Evolutionary conservation across 2,113 vertebrate genomes (phyloP).

Genomic region (Regulus satrapa): DNA sequence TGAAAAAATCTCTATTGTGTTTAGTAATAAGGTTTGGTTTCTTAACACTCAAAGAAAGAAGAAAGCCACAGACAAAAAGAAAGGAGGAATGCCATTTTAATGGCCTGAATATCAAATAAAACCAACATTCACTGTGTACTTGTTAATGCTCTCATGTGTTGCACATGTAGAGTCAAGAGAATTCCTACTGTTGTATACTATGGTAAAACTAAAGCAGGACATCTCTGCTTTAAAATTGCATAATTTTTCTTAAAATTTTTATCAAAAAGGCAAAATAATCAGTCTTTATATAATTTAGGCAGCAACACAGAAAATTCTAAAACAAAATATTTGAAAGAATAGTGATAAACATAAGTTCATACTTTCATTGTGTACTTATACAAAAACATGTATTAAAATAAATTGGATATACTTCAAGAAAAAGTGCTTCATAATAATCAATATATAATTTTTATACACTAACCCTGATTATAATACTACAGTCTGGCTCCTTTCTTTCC

Average conservation of each 20-base stretch:
- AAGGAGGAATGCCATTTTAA: not conserved
- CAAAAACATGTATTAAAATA: not conserved
- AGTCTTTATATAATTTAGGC: not conserved
- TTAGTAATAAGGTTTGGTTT: not conserved
- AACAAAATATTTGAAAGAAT: not conserved
- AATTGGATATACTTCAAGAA: not conserved
- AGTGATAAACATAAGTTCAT: not conserved
- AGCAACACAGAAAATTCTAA: not conserved
- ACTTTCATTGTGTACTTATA: not conserved
- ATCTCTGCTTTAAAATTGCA: not conserved
- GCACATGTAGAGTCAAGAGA: not conserved
- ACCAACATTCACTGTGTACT: not conserved
- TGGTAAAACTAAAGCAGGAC: not conserved
- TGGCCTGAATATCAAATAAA: not conserved
- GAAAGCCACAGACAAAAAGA: not conserved
- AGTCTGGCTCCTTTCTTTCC: slow-evolving; percentile 87
- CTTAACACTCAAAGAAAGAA: not conserved
- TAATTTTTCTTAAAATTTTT: not conserved
- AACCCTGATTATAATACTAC: slow-evolving; percentile 91
- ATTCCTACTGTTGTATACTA: not conserved
- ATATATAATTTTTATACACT: not conserved
- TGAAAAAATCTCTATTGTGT: not conserved
- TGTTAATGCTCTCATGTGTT: not conserved
- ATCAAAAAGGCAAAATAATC: not conserved
- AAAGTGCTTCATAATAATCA: not conserved